Conservation (phyloP, 2,797 vertebrate species). For the Macropus fuliginosus region DNA sequence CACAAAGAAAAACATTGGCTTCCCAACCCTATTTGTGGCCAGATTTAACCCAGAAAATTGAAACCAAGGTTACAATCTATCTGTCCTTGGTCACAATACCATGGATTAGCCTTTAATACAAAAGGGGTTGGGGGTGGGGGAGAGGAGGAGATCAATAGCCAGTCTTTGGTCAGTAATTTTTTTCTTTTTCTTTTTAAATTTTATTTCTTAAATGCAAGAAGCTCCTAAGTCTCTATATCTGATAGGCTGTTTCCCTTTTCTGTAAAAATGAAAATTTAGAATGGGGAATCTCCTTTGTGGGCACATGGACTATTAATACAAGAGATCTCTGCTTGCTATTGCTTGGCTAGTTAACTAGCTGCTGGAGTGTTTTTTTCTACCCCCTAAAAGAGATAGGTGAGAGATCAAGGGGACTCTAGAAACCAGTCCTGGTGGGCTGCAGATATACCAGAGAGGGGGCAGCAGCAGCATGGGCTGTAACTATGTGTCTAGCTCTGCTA, state of each 20-base stretch:
- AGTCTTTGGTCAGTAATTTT: conserved; percentile 57
- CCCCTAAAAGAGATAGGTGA: neutral
- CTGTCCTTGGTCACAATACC: conserved; percentile 51
- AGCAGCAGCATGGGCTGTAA: neutral
- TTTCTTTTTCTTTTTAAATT: neutral
- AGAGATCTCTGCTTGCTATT: neutral
- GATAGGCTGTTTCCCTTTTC: conserved; percentile 16
- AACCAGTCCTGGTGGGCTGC: neutral
- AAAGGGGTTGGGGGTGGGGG: neutral
- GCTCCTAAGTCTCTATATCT: conserved; percentile 54
- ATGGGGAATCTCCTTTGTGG: conserved; percentile 8
- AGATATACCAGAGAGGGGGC: neutral
- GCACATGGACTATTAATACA: neutral
- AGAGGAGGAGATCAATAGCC: conserved; percentile 70
- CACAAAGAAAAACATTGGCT: conserved; percentile 61
- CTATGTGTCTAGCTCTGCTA: neutral
- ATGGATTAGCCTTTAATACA: neutral
- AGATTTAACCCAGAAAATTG: conserved; percentile 22
- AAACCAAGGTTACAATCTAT: conserved; percentile 25
- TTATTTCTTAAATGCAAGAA: neutral
- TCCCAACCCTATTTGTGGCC: neutral
- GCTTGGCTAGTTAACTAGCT: conserved; percentile 5
- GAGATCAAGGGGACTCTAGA: neutral
- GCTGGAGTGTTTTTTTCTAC: neutral
- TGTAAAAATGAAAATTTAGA: conserved; percentile 48